phyloP scores from a whole-genome alignment of 2,113 vertebrate genomes.

The Cryptomyrus ogoouensis region DNA sequence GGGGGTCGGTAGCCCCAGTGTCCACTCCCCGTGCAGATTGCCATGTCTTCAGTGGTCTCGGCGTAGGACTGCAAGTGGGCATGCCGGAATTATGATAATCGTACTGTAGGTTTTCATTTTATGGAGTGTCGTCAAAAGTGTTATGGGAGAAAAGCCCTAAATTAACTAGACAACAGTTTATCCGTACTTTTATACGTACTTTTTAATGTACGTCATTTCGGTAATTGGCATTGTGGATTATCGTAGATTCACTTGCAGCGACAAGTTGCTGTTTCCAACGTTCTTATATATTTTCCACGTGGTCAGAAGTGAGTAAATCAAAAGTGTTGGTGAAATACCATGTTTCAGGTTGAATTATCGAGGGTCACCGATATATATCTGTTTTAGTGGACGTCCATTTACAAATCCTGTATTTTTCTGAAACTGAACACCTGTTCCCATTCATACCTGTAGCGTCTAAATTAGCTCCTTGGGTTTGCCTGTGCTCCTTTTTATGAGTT shows the following conservation, averaged over 20 bases:
- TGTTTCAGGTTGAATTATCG: not conserved
- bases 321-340: not conserved
- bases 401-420: not conserved
- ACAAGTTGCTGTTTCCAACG: not conserved
- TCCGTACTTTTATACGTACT: not conserved
- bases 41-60: not conserved
- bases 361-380: not conserved
- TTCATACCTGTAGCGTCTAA: not conserved
- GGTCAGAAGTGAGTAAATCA: not conserved
- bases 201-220: not conserved
- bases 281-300: not conserved
- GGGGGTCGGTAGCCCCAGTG: not conserved
- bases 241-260: not conserved
- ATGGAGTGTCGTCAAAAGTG: not conserved
- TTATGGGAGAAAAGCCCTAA: not conserved
- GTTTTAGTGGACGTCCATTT: not conserved
- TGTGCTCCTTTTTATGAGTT: not conserved
- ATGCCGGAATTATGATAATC: not conserved
- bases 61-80: not conserved
- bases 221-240: not conserved
- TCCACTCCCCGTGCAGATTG: not conserved
- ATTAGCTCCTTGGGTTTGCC: not conserved
- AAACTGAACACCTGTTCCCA: not conserved
- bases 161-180: not conserved
- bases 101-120: not conserved